Conservation (phyloP, 2,797 vertebrate species). For the Pseudocheirus occidentalis region DNA sequence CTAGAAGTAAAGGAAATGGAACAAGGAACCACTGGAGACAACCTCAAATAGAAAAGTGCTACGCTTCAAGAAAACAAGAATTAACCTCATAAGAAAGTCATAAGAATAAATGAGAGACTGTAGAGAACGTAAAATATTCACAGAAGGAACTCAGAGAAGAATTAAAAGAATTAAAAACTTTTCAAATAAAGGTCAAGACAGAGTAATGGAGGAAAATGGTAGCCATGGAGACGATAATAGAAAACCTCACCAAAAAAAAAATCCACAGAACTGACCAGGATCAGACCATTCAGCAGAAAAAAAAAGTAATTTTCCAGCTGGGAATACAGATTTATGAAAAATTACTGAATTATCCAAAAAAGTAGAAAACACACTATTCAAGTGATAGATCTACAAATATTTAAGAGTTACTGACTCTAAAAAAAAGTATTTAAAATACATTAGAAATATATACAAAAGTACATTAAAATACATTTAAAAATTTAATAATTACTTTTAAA, state of each 20-base stretch:
- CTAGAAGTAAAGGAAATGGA: not conserved
- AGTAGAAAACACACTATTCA: not conserved
- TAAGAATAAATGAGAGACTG: not conserved
- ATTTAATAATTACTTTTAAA: too few relatives aligned
- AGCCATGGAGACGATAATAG: not conserved
- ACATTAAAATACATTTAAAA: too few relatives aligned
- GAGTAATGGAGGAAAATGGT: not conserved
- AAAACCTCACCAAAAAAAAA: not conserved
- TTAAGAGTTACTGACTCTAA: not conserved
- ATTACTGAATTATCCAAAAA: not conserved
- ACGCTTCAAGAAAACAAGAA: not conserved
- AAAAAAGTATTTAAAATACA: too few relatives aligned
- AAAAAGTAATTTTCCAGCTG: not conserved
- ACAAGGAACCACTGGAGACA: not conserved
- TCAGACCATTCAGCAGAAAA: not conserved
- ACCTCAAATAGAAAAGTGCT: not conserved
- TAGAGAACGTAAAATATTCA: not conserved
- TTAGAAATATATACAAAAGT: too few relatives aligned
- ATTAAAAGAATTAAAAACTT: not conserved
- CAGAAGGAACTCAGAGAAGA: not conserved
- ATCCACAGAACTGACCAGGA: not conserved
- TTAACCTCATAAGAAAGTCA: not conserved
- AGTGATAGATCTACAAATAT: not conserved
- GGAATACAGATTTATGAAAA: not conserved
- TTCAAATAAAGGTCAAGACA: not conserved